Percentiles rank a stretch among this genome's conserved stretches.
Conservation (phyloP, 2,888 invertebrate species). For the Seira musarum region DNA sequence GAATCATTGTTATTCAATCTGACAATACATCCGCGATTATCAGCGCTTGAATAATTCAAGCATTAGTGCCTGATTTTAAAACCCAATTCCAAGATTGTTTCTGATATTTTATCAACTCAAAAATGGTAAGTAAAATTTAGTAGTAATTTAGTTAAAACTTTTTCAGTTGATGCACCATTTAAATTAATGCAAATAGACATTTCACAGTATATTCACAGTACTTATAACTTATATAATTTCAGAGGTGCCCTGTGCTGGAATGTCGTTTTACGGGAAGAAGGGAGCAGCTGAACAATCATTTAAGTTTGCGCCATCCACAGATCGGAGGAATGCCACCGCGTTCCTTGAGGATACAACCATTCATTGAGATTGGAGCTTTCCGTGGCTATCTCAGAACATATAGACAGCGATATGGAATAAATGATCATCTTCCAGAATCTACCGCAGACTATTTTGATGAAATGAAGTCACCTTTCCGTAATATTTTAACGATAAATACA, state of each 20-base stretch:
- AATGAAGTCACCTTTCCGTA: background rate
- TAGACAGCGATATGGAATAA: slow-evolving; percentile 7
- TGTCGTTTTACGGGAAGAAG: slow-evolving; percentile 1
- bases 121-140: too few species aligned
- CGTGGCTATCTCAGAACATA: slow-evolving; percentile 33
- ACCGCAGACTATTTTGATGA: background rate
- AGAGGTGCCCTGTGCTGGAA: slow-evolving; percentile 41
- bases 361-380: slow-evolving; percentile 34
- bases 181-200: too few species aligned
- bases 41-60: too few species aligned
- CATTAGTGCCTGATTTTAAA: too few species aligned
- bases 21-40: too few species aligned
- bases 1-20: too few species aligned
- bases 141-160: too few species aligned
- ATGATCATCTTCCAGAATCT: background rate
- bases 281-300: background rate
- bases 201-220: too few species aligned
- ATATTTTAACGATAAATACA: slow-evolving; percentile 19
- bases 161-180: too few species aligned
- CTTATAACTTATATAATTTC: background rate
- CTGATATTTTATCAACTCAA: too few species aligned
- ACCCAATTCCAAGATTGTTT: too few species aligned
- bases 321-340: slow-evolving; percentile 1
- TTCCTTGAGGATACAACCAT: slow-evolving; percentile 30
- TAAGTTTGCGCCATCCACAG: slow-evolving; percentile 21